Evolutionary conservation across 2,888 invertebrate genomes (phyloP), one percentile per base, ranked within the genome.

Genomic region (Arctia plantaginis): DNA sequence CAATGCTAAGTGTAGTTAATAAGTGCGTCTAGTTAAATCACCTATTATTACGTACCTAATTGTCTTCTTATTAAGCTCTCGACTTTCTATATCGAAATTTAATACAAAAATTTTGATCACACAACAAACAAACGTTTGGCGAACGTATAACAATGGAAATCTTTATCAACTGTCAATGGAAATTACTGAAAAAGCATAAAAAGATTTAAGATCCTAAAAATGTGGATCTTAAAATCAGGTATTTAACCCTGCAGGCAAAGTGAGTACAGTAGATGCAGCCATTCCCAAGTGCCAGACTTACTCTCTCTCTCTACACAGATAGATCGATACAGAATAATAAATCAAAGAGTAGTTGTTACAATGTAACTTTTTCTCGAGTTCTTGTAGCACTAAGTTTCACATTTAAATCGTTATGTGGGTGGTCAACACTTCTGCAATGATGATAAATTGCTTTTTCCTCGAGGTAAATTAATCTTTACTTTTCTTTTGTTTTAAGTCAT

Each of bases 361-460:
- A 51, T 23, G 1, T 23, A 47, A 47, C 20, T 23, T 55, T 55
- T 55, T 23, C 51, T 8, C 8, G 10, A 23, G 0, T n/a, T 55
- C 2, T 55, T 55, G 27, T 15, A 59, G 10, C 10, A 20, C n/a
- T 67, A 27, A 44, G 66, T 44, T 68, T 68, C 10, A n/a, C n/a
- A 35, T 71, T 51, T 71, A 51, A 51, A 65, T 39, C 7, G 15
- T 69, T 51, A 8, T 70, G 47, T 33, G 66, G 66, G 72, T 72
- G 59, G 66, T 41, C 72, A 30, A n/a, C 55, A 44, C 41, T 41
- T 64, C 33, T 62, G 33, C 64, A 59, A 72, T 80, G 68, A 79
- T 83, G 82, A 82, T 83, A 69, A 82, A 82, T 83, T 76, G 67
- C 72, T 30, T 69, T 69, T 69, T 55, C 78, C 82, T 80, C 72